A percentile compares a stretch with the other conserved stretches of the same genome.
phyloP scores from a whole-genome alignment of 1,140 invertebrate species.

The Vanessa tameamea region DNA sequence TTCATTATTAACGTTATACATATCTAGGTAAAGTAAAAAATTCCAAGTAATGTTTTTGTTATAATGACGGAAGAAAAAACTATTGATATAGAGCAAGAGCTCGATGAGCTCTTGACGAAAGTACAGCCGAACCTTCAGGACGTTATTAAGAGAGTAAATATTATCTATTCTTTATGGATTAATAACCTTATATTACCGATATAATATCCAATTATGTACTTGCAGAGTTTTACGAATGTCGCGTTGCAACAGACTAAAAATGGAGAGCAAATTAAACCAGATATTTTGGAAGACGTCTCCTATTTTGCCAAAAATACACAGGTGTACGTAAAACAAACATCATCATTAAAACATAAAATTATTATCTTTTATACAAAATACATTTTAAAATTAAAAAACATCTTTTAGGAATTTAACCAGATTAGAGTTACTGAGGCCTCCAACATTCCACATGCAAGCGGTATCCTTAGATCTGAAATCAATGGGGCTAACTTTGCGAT shows the following conservation, averaged over 20 bases:
- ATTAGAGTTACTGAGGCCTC: constrained; percentile 64
- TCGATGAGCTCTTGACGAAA: constrained; percentile 67
- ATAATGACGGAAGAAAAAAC: constrained; percentile 69
- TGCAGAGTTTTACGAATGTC: constrained; percentile 76
- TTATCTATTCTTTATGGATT: constrained; percentile 11
- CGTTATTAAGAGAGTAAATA: constrained; percentile 77
- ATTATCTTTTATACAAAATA: neutral
- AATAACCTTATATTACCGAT: neutral
- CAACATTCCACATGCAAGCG: constrained; percentile 71
- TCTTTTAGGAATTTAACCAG: constrained; percentile 63
- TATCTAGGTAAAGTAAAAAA: constrained; percentile 12
- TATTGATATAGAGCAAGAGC: constrained; percentile 66
- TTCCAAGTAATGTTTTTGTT: constrained; percentile 31
- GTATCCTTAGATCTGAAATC: constrained; percentile 70
- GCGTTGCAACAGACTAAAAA: constrained; percentile 72
- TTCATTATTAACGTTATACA: constrained; percentile 14
- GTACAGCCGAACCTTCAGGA: constrained; percentile 74
- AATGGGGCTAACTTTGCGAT: constrained; percentile 61
- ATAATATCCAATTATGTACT: constrained; percentile 19
- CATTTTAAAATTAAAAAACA: no score
- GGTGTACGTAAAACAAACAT: constrained; percentile 58
- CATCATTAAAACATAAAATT: no score
- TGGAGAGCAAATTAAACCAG: constrained; percentile 67
- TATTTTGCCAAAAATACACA: constrained; percentile 78
- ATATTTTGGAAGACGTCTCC: constrained; percentile 67